Evolutionary conservation across 2,113 vertebrate genomes (phyloP).

Genomic region (Euleptes europaea): DNA sequence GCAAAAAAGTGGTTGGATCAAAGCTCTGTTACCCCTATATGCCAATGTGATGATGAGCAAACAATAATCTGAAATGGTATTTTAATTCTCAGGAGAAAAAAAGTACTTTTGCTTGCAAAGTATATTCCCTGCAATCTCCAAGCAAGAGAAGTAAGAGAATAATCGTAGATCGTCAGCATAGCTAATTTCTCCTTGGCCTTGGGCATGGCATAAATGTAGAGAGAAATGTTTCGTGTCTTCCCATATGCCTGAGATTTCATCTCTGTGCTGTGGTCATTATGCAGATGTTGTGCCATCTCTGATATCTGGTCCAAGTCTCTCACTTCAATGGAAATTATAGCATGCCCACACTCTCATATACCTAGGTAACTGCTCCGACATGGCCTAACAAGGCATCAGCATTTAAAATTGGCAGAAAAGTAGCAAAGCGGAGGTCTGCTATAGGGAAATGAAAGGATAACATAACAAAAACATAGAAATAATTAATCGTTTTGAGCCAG

Average conservation of each 20-base stretch:
- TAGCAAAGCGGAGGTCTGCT: constrained; percentile 28
- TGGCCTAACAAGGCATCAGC: constrained; percentile 40
- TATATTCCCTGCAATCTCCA: constrained; percentile 12
- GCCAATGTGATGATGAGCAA: background rate
- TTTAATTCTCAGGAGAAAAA: constrained; percentile 28
- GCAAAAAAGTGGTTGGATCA: no score
- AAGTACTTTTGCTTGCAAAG: background rate
- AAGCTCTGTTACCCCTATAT: background rate
- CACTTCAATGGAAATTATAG: constrained; percentile 2
- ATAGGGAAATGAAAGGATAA: constrained; percentile 40
- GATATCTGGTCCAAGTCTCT: background rate
- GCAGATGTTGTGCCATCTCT: background rate
- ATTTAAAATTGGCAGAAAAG: constrained; percentile 31
- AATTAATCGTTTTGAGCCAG: constrained; percentile 68
- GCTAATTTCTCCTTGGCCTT: background rate
- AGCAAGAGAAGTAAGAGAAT: background rate
- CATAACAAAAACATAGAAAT: constrained; percentile 57
- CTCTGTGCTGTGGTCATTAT: background rate
- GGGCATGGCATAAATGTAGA: background rate
- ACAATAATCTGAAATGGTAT: background rate
- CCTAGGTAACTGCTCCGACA: constrained; percentile 13
- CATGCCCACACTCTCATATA: background rate
- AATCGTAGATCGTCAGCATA: background rate
- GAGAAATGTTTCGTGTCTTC: background rate
- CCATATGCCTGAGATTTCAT: background rate